Conservation (phyloP, 2,888 invertebrate genomes). For the Drosophila mettleri region DNA sequence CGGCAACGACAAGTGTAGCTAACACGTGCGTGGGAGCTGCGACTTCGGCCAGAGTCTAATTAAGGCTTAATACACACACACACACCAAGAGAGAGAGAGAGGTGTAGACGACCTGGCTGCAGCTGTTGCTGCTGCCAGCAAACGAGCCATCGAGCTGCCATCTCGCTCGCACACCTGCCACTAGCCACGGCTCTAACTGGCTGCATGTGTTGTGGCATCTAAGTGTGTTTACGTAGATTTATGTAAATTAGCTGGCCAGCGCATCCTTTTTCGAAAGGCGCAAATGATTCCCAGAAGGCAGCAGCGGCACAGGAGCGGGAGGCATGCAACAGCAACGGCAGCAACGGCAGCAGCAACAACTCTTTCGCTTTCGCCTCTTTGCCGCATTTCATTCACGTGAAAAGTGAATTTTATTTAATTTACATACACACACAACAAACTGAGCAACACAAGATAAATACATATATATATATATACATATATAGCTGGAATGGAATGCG, state of each 20-base stretch:
- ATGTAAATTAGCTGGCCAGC: constrained; percentile 68
- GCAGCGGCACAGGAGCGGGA: too few relatives aligned
- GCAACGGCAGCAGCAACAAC: constrained; percentile 23
- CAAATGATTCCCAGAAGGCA: constrained; percentile 77
- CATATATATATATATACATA: background rate
- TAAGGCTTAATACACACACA: constrained; percentile 37
- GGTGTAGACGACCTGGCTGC: constrained; percentile 10
- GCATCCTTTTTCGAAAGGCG: constrained; percentile 54
- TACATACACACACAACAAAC: constrained; percentile 46
- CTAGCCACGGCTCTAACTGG: background rate
- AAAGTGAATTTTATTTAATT: constrained; percentile 62
- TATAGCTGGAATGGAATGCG: constrained; percentile 55
- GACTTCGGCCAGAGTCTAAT: constrained; percentile 53
- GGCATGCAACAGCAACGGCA: constrained; percentile 15
- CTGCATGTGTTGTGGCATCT: constrained; percentile 1
- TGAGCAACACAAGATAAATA: constrained; percentile 17
- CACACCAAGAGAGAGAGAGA: background rate
- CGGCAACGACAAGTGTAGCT: constrained; percentile 44
- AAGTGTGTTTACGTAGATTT: constrained; percentile 67
- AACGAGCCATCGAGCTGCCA: background rate
- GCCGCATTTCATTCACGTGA: constrained; percentile 66
- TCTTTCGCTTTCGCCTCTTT: constrained; percentile 47
- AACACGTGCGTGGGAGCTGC: constrained; percentile 74
- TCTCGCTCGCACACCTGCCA: constrained; percentile 6
- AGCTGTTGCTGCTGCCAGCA: constrained; percentile 32